phyloP scores from a whole-genome alignment of 1,140 invertebrate genomes.

The Bombyx mori region DNA sequence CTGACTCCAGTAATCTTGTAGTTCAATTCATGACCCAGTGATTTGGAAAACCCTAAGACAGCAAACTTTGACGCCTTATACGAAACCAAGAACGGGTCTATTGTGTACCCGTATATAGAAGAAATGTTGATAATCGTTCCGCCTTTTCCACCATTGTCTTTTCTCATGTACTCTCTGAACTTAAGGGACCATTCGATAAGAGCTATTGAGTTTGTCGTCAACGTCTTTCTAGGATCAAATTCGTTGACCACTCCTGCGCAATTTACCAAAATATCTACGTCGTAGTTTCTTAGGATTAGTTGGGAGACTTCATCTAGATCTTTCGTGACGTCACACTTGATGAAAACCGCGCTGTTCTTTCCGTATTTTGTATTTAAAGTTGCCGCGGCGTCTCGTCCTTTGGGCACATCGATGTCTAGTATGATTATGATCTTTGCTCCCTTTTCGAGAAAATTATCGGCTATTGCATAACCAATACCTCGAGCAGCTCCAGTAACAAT shows the following conservation, averaged over 20 bases:
- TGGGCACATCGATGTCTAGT: conserved; percentile 46
- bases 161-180: conserved; percentile 70
- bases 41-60: conserved; percentile 69
- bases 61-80: conserved; percentile 80
- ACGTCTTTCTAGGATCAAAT: conserved; percentile 43
- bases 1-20: conserved; percentile 70
- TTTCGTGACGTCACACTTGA: conserved; percentile 65
- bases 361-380: conserved; percentile 63
- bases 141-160: conserved; percentile 73
- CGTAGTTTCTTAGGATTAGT: conserved; percentile 43
- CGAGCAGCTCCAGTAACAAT: conserved; percentile 37
- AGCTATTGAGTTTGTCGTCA: conserved; percentile 43
- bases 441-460: conserved; percentile 30
- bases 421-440: conserved; percentile 37
- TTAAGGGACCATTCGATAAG: conserved; percentile 45
- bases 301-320: conserved; percentile 44
- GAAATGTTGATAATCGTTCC: conserved; percentile 77
- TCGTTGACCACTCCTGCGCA: conserved; percentile 74
- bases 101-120: conserved; percentile 73
- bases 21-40: conserved; percentile 68
- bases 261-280: conserved; percentile 76
- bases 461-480: conserved; percentile 40
- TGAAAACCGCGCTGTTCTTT: conserved; percentile 47
- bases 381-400: conserved; percentile 40
- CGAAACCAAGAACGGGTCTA: conserved; percentile 73